Base-by-base conservation (phyloP, 2,113 vertebrate genomes). In the Xenotilapia leptura region DNA sequence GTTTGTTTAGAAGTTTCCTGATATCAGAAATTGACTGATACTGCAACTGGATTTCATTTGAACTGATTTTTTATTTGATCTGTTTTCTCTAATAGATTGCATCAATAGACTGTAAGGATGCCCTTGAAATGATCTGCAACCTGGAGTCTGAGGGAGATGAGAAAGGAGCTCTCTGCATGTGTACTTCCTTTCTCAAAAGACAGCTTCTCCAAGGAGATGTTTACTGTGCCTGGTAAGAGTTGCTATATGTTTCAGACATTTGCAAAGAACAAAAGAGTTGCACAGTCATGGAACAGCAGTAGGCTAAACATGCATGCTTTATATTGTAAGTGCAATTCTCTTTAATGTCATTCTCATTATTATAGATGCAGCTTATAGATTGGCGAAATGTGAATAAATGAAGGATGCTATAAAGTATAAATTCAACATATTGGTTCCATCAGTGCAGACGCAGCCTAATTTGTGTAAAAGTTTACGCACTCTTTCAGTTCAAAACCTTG, bases 71-170 rank as follows among this genome's bases (percentile, higher is more conserved):
- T 87, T 17, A 9, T 17, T 83, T 23, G 55, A 10, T 90, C 15
- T 31, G 15, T 87, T 40, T 5, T 60, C 5, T 79, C 14, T 33
- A 10, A 73, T 92, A 99, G 99, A 98, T 99, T 94, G 96, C 97
- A 83, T 96, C 98, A 90, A 97, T 99, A 93, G 99, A 99, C 96
- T 99, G 99, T 93, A 99, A 99, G 97, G 99, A 99, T 96, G 99
- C 98, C 73, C 96, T 99, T 89, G 99, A 99, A 95, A 99, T 99
- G 99, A 99, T 99, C 87, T 99, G 99, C 96, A 99, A 99, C 94
- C 95, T 99, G 80, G 99, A 99, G 95, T 99, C 98, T 9, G 99
- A 99, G 83, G 98, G 98, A 87, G 98, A 99, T 83, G 99, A 99
- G 94, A 99, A 98, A 95, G 98, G 96, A 91, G 98, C 98, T 92